These are phyloP conservation scores for Cuniculus paca DNA, from an alignment of 2,797 vertebrate species.

Conservation along the genomic window DNA sequence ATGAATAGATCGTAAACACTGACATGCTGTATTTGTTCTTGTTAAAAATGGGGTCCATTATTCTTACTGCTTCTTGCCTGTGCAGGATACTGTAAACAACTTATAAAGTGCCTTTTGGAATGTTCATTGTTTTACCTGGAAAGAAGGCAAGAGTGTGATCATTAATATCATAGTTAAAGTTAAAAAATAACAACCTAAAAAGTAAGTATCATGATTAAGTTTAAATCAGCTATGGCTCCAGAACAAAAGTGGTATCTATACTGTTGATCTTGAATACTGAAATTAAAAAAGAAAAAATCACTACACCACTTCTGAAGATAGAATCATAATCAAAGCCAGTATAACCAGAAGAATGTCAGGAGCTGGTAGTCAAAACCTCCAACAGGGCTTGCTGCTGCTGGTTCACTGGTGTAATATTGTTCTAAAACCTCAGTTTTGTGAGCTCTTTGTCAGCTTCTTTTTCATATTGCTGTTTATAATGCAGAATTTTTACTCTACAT, in stretches of 20 bases:
- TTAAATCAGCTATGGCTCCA: conserved; percentile 2
- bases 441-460: conserved; percentile 24
- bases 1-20: conserved; percentile 48
- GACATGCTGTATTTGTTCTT: conserved; percentile 16
- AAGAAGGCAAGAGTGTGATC: background rate
- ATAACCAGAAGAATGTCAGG: background rate
- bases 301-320: background rate
- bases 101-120: conserved; percentile 28
- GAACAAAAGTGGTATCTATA: background rate
- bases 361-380: background rate
- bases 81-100: conserved; percentile 22
- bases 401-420: background rate
- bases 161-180: background rate
- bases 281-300: background rate
- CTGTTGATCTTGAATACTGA: conserved; percentile 1
- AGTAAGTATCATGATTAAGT: background rate
- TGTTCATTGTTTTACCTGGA: conserved; percentile 61
- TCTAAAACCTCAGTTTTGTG: conserved; percentile 41
- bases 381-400: background rate
- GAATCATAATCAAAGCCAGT: background rate
- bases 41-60: conserved; percentile 36
- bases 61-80: conserved; percentile 34
- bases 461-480: conserved; percentile 11
- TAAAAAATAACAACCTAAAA: conserved; percentile 10
- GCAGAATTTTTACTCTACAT: background rate